Evolutionary conservation across 2,113 vertebrate genomes (phyloP).

Genomic region (Gila orcuttii): DNA sequence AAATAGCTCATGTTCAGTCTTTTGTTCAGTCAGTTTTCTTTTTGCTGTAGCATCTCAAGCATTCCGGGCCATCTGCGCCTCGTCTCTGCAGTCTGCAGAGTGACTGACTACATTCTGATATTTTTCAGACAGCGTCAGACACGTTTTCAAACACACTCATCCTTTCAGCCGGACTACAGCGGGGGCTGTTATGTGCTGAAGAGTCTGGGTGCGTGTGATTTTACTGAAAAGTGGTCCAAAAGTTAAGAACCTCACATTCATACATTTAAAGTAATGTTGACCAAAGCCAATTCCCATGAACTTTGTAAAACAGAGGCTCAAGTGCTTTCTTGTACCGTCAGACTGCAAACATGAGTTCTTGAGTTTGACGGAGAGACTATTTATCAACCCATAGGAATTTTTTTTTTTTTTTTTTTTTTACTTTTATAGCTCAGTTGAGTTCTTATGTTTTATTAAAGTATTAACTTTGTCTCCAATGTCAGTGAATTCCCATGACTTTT

Average conservation of each 20-base stretch:
- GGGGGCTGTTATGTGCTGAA: constrained; percentile 23
- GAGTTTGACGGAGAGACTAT: neutral
- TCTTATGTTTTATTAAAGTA: neutral
- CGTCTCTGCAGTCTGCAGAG: constrained; percentile 26
- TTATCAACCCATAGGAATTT: neutral
- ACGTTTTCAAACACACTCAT: constrained; percentile 35
- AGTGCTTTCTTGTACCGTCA: neutral
- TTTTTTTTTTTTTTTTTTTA: neutral
- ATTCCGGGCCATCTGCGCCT: constrained; percentile 26
- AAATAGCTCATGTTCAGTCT: constrained; percentile 22
- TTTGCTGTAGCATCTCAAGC: constrained; percentile 32
- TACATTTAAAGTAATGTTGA: neutral
- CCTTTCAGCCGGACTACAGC: constrained; percentile 19
- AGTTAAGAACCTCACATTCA: constrained; percentile 31
- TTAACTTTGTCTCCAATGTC: neutral
- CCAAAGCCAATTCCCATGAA: constrained; percentile 7
- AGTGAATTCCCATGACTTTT: neutral
- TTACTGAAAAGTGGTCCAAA: neutral
- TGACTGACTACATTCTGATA: constrained; percentile 43
- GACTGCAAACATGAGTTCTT: neutral
- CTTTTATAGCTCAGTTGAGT: neutral
- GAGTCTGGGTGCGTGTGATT: constrained; percentile 4
- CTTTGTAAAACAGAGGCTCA: constrained; percentile 7
- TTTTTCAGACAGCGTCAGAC: constrained; percentile 39
- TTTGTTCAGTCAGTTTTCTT: constrained; percentile 23